A percentile compares a stretch with the other conserved stretches of the same genome.
Evolutionary conservation across 2,797 vertebrate species (phyloP).

Genomic region (Sarcophilus harrisii): DNA sequence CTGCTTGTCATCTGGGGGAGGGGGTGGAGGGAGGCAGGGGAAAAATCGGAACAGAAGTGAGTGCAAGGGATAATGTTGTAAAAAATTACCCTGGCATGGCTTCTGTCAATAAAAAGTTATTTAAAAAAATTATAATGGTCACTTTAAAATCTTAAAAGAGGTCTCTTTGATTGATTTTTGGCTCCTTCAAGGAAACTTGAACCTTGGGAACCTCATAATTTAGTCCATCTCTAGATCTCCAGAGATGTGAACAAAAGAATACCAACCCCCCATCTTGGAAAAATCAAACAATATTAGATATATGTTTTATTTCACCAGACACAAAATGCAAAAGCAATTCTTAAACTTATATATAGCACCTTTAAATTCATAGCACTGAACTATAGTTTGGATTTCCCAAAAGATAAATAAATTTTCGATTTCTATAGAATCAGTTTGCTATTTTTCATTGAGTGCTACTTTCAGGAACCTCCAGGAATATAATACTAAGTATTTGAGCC

Average conservation of each 20-base stretch:
- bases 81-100: too few relatives aligned
- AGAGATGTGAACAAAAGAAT: background rate
- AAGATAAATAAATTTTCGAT: background rate
- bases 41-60: too few relatives aligned
- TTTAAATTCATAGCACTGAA: background rate
- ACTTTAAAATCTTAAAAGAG: background rate
- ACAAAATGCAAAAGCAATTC: background rate
- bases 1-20: too few relatives aligned
- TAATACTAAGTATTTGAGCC: background rate
- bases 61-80: too few relatives aligned
- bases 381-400: background rate
- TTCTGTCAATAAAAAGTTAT: too few relatives aligned
- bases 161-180: background rate
- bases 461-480: background rate
- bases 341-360: background rate
- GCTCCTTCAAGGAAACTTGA: background rate
- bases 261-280: background rate
- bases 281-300: background rate
- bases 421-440: background rate
- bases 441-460: background rate
- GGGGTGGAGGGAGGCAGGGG: too few relatives aligned
- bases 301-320: background rate
- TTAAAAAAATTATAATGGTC: background rate
- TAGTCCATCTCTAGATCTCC: background rate
- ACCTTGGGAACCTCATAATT: background rate